Conservation (phyloP, 2,113 vertebrate genomes). For the Ibidorhyncha struthersii region DNA sequence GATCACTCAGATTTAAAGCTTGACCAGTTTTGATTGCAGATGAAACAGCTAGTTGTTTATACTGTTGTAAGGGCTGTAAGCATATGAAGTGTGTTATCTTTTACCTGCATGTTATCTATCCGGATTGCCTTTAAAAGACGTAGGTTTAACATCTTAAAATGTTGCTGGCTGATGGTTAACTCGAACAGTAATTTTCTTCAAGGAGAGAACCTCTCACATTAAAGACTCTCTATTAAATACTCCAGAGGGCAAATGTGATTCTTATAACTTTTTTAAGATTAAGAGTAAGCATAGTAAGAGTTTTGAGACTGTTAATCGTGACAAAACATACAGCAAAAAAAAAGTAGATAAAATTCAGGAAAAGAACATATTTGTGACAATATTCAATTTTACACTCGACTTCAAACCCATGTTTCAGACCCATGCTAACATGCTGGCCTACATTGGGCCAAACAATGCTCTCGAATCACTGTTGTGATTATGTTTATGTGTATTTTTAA, state of each 20-base stretch:
- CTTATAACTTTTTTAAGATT: not conserved
- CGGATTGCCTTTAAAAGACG: not conserved
- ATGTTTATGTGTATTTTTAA: not conserved
- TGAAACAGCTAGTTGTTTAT: not conserved
- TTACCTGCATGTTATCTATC: not conserved
- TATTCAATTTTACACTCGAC: not conserved
- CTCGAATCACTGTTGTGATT: rapidly evolving
- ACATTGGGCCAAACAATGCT: not conserved
- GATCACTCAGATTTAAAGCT: not conserved
- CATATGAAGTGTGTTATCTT: not conserved
- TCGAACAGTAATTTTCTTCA: not conserved
- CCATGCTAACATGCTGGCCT: not conserved
- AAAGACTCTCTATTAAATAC: not conserved
- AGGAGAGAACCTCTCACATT: not conserved
- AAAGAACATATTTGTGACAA: not conserved
- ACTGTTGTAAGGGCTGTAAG: not conserved
- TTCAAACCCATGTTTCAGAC: not conserved
- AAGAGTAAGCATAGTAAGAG: not conserved
- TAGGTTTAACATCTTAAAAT: not conserved
- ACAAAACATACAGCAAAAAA: not conserved
- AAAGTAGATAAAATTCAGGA: not conserved
- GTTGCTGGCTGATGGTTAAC: not conserved
- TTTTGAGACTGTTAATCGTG: not conserved
- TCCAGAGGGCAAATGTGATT: not conserved
- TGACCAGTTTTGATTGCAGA: not conserved